A percentile compares a stretch with the other conserved stretches of the same genome.
These are phyloP conservation scores for Xanthia icteritia DNA, from an alignment of 2,888 invertebrate species.

Conservation along the genomic window DNA sequence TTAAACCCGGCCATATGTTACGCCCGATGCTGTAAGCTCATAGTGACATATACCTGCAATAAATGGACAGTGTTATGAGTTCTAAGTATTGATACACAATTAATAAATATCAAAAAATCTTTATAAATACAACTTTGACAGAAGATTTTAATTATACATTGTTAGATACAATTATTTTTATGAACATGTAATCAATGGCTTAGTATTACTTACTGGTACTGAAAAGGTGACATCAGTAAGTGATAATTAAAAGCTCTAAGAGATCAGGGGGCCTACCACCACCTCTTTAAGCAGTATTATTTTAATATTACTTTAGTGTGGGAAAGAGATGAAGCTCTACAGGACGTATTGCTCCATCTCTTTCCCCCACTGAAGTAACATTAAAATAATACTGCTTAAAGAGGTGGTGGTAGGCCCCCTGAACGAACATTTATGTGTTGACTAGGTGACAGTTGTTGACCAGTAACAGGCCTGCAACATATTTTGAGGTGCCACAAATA, in stretches of 20 bases:
- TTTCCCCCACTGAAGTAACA: too few relatives aligned
- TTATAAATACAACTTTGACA: slow-evolving; percentile 46
- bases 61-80: background rate
- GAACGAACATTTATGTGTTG: slow-evolving; percentile 10
- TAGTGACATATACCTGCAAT: background rate
- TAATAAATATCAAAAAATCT: slow-evolving; percentile 14
- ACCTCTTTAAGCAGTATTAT: too few relatives aligned
- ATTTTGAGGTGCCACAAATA: too few relatives aligned
- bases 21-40: background rate
- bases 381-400: too few relatives aligned
- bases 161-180: slow-evolving; percentile 56
- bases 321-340: too few relatives aligned
- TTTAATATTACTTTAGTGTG: too few relatives aligned
- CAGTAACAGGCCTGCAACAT: background rate
- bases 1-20: background rate
- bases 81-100: background rate
- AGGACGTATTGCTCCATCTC: too few relatives aligned
- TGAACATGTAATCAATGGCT: background rate
- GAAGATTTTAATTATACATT: slow-evolving; percentile 36
- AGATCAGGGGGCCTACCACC: too few relatives aligned
- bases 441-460: slow-evolving; percentile 21
- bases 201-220: background rate
- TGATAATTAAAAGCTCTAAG: background rate
- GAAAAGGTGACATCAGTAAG: background rate
- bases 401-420: too few relatives aligned